phyloP scores from a whole-genome alignment of 1,140 invertebrate genomes.

The Lepidostoma basale region DNA sequence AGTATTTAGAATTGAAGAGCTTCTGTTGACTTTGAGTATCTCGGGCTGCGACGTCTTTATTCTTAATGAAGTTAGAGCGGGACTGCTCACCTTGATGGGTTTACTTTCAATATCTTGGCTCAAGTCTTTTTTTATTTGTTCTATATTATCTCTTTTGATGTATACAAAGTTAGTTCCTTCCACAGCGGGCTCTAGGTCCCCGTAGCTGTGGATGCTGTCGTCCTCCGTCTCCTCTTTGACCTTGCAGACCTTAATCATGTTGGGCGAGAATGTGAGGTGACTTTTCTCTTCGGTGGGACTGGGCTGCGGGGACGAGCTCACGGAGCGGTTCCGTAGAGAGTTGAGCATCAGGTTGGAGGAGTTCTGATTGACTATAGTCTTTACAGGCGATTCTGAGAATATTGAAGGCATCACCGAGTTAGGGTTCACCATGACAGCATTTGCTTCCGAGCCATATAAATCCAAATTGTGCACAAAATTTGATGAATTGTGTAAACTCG shows the following conservation, averaged over 20 bases:
- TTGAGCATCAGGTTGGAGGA: slow-evolving; percentile 57
- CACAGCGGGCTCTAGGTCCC: slow-evolving; percentile 6
- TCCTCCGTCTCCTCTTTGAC: slow-evolving; percentile 53
- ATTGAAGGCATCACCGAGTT: slow-evolving; percentile 73
- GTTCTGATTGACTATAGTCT: slow-evolving; percentile 55
- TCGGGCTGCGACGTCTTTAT: slow-evolving; percentile 57
- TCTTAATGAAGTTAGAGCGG: slow-evolving; percentile 50
- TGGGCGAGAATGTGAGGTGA: slow-evolving; percentile 70
- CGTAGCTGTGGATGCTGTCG: slow-evolving; percentile 24
- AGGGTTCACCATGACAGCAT: slow-evolving; percentile 79
- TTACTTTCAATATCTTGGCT: slow-evolving; percentile 57
- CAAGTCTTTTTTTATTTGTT: slow-evolving; percentile 64
- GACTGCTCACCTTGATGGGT: slow-evolving; percentile 48
- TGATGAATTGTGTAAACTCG: slow-evolving; percentile 61
- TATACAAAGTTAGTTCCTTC: slow-evolving; percentile 57
- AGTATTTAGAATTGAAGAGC: slow-evolving; percentile 58
- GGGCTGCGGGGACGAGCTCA: slow-evolving; percentile 52
- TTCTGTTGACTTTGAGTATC: slow-evolving; percentile 58
- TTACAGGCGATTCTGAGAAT: slow-evolving; percentile 63
- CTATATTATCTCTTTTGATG: slow-evolving; percentile 56
- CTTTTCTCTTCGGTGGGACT: slow-evolving; percentile 65
- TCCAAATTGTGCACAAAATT: slow-evolving; percentile 74
- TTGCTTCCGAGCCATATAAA: slow-evolving; percentile 72
- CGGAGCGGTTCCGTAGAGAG: slow-evolving; percentile 53
- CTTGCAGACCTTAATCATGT: slow-evolving; percentile 63